Evolutionary conservation across 2,888 invertebrate genomes (phyloP).

Genomic region (Amphipoea oculea): DNA sequence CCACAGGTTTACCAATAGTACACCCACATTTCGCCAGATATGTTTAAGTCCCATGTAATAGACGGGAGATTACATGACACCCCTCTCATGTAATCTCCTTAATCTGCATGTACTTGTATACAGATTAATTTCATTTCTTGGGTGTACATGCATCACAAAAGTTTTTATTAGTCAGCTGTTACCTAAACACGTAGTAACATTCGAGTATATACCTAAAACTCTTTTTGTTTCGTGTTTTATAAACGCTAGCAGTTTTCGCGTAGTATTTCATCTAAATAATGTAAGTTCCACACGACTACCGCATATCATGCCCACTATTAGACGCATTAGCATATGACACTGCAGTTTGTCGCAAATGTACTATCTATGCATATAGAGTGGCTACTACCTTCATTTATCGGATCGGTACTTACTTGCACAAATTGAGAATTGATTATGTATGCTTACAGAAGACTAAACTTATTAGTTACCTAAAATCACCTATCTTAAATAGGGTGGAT

Average conservation of each 20-base stretch:
- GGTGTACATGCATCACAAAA: not conserved
- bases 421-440: not conserved
- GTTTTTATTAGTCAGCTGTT: not conserved
- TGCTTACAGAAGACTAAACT: not conserved
- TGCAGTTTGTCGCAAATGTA: constrained; percentile 39
- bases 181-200: not conserved
- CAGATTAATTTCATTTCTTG: not conserved
- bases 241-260: not conserved
- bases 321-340: constrained; percentile 47
- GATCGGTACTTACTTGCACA: not conserved
- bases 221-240: not conserved
- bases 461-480: not conserved
- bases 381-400: constrained; percentile 14
- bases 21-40: not conserved
- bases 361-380: constrained; percentile 36
- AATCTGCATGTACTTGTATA: not conserved
- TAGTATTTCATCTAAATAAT: constrained; percentile 3
- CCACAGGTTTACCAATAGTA: not conserved
- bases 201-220: not conserved
- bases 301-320: constrained; percentile 21
- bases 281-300: constrained; percentile 6
- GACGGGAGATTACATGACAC: not conserved
- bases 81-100: not conserved
- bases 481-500: not conserved
- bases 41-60: not conserved